Evolutionary conservation across 1,140 invertebrate genomes (phyloP).

Genomic region (Amphibalanus amphitrite): DNA sequence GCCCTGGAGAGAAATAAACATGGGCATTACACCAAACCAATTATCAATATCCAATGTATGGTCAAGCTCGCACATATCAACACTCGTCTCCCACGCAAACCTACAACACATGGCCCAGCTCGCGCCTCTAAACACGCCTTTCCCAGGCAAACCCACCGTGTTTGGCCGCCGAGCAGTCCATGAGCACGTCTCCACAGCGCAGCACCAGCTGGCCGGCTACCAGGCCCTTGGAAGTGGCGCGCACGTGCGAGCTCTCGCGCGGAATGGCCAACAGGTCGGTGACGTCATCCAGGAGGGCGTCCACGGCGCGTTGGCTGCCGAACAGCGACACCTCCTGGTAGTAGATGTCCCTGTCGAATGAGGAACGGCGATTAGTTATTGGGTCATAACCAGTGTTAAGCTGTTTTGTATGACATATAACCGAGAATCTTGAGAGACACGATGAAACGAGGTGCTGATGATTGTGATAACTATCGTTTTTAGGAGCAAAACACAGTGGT

Average conservation of each 20-base stretch:
- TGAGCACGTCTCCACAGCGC: conserved; percentile 33
- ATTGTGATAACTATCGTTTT: too few species aligned
- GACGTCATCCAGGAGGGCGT: conserved; percentile 43
- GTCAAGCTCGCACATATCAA: too few species aligned
- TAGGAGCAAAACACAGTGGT: neutral
- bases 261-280: conserved; percentile 47
- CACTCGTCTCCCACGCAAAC: too few species aligned
- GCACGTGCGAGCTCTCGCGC: conserved; percentile 50
- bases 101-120: too few species aligned
- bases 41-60: neutral
- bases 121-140: conserved; percentile 8
- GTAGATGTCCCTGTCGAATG: conserved; percentile 29
- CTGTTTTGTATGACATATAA: too few species aligned
- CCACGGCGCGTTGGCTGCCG: conserved; percentile 38
- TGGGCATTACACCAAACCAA: neutral
- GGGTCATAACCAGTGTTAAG: too few species aligned
- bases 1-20: conserved; percentile 29
- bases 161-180: conserved; percentile 40
- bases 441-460: too few species aligned
- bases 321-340: conserved; percentile 39
- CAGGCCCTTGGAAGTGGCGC: conserved; percentile 58
- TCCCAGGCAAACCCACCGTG: conserved; percentile 12
- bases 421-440: neutral
- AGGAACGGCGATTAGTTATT: too few species aligned
- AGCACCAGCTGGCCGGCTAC: conserved; percentile 53